Evolutionary conservation across 2,113 vertebrate genomes (phyloP).

Genomic region (Ramphastos sulfuratus): DNA sequence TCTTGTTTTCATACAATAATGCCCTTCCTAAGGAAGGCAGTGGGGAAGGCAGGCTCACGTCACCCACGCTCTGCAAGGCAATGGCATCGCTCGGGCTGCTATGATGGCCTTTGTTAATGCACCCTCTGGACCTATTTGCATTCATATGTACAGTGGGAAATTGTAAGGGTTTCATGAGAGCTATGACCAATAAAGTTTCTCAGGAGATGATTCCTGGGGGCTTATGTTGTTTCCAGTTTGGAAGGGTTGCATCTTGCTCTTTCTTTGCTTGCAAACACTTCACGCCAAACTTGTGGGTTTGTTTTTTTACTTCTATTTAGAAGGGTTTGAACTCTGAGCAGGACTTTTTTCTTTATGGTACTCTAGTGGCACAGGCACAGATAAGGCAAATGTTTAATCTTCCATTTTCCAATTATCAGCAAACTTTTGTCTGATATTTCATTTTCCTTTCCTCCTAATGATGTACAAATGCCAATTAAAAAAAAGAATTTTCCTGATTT

Average conservation of each 20-base stretch:
- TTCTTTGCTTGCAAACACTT: neutral
- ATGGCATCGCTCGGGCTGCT: neutral
- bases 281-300: neutral
- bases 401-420: neutral
- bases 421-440: neutral
- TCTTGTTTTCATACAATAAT: slow-evolving; percentile 35
- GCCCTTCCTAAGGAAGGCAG: slow-evolving; percentile 16
- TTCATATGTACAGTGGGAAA: slow-evolving; percentile 24
- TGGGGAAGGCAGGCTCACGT: neutral
- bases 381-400: neutral
- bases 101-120: slow-evolving; percentile 13
- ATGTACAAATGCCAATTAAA: neutral
- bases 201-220: neutral
- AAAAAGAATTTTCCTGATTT: too few relatives aligned
- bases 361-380: neutral
- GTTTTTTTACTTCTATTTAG: neutral
- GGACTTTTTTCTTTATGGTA: neutral
- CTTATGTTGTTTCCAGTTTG: neutral
- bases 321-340: neutral
- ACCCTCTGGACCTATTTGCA: slow-evolving; percentile 29
- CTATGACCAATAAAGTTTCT: neutral
- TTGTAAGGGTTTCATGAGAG: slow-evolving; percentile 30
- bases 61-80: neutral
- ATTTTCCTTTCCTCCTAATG: neutral
- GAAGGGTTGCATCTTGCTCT: neutral